Conservation (phyloP, 1,140 invertebrate species). For the Hylaeus anthracinus region DNA sequence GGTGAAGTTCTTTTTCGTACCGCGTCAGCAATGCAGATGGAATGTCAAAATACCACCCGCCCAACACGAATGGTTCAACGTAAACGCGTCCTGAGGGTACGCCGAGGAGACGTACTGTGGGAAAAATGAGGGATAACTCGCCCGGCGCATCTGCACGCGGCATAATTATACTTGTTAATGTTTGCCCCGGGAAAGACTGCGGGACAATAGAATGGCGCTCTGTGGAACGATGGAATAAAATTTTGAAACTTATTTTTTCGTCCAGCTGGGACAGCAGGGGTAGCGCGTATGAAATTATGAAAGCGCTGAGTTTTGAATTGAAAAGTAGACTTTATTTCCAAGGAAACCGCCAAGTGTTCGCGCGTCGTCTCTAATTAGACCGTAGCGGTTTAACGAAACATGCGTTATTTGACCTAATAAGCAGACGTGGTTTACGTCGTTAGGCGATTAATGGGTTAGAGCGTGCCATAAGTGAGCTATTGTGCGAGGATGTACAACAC, state of each 20-base stretch:
- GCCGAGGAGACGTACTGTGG: not conserved
- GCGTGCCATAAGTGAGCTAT: not conserved
- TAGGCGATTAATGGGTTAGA: not conserved
- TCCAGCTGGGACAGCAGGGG: not conserved
- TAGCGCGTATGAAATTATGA: conserved; percentile 1
- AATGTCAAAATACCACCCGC: too few species aligned
- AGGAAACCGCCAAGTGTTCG: not conserved
- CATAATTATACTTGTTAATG: conserved; percentile 41
- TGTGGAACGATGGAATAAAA: not conserved
- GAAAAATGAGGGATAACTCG: not conserved
- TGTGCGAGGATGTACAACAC: not conserved
- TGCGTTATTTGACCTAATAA: not conserved
- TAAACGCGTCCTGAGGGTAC: not conserved
- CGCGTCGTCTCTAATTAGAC: conserved; percentile 13
- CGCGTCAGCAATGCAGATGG: too few species aligned
- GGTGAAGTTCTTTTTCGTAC: too few species aligned
- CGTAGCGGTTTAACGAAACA: not conserved
- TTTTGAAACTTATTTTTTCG: conserved; percentile 6
- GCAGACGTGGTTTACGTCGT: not conserved
- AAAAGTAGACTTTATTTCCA: conserved; percentile 16
- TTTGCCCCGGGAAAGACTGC: not conserved
- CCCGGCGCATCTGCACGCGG: not conserved
- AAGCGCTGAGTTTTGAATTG: not conserved
- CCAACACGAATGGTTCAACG: too few species aligned
- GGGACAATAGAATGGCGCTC: not conserved